Evolutionary conservation across 35 echinoderm and acorn worm species (phyloP).

Genomic region (Heliocidaris tuberculata): DNA sequence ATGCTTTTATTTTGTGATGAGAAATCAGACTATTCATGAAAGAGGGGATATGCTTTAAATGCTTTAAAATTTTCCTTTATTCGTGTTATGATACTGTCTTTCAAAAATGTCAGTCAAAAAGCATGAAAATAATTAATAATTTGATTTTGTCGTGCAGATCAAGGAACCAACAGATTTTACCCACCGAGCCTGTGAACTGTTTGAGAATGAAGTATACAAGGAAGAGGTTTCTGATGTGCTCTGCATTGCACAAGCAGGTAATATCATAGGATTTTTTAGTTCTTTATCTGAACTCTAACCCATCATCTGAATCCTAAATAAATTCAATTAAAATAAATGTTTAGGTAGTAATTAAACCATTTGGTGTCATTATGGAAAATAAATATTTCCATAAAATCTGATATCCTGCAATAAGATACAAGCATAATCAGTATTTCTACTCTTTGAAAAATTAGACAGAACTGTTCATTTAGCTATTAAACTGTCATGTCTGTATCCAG

Average conservation of each 20-base stretch:
- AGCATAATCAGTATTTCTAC: no score
- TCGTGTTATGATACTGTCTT: neutral
- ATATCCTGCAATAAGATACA: no score
- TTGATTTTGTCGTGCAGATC: conserved; percentile 53
- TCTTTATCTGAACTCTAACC: no score
- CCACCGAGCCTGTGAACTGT: conserved; percentile 86
- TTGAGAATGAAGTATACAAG: conserved; percentile 92
- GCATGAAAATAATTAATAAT: neutral
- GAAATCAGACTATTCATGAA: neutral
- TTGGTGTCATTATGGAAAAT: neutral
- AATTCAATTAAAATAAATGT: no score
- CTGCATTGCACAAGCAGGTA: conserved; percentile 99
- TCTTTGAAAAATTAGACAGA: no score
- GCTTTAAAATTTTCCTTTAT: neutral
- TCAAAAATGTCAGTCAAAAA: no score
- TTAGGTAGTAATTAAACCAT: no score
- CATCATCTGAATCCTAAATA: no score
- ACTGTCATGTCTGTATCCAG: no score
- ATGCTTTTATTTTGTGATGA: no score
- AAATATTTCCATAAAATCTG: no score
- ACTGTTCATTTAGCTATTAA: no score
- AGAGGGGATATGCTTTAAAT: neutral
- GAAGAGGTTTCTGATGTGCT: conserved; percentile 98
- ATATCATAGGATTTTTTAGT: neutral
- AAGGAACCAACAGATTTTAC: conserved; percentile 72